phyloP scores from a whole-genome alignment of 2,797 vertebrate genomes.

The Enteromius paludinosus region DNA sequence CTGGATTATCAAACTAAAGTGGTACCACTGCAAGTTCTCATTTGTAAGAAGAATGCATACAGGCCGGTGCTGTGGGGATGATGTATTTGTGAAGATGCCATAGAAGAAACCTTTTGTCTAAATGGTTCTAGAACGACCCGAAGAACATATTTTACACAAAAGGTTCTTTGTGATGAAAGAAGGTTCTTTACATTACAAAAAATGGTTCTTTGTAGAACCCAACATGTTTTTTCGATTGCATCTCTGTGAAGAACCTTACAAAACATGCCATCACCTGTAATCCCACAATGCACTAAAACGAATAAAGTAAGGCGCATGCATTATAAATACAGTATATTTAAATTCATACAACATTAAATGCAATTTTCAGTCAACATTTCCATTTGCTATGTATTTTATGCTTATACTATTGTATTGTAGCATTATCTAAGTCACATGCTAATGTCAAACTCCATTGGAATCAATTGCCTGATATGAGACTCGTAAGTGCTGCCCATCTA shows the following conservation, averaged over 20 bases:
- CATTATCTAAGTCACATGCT: not conserved
- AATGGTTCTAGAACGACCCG: too few relatives aligned
- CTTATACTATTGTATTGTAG: not conserved
- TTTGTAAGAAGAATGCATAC: not conserved
- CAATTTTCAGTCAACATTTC: not conserved
- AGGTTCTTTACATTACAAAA: too few relatives aligned
- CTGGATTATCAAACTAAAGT: not conserved
- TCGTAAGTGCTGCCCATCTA: not conserved
- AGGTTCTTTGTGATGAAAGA: too few relatives aligned
- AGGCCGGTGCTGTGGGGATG: not conserved
- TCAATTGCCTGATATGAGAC: not conserved
- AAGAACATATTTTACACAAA: too few relatives aligned
- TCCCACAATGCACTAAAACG: not conserved
- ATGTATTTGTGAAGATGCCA: not conserved
- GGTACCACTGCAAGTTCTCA: not conserved
- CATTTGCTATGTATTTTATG: not conserved
- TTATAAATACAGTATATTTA: not conserved
- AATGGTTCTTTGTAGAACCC: too few relatives aligned
- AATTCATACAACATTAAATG: not conserved
- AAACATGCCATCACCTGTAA: not conserved
- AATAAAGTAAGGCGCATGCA: not conserved
- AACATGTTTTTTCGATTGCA: too few relatives aligned
- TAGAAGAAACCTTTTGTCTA: too few relatives aligned
- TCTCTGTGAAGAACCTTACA: too few relatives aligned
- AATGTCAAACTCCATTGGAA: not conserved